phyloP scores from a whole-genome alignment of 2,797 vertebrate genomes.

The Dallia pectoralis region DNA sequence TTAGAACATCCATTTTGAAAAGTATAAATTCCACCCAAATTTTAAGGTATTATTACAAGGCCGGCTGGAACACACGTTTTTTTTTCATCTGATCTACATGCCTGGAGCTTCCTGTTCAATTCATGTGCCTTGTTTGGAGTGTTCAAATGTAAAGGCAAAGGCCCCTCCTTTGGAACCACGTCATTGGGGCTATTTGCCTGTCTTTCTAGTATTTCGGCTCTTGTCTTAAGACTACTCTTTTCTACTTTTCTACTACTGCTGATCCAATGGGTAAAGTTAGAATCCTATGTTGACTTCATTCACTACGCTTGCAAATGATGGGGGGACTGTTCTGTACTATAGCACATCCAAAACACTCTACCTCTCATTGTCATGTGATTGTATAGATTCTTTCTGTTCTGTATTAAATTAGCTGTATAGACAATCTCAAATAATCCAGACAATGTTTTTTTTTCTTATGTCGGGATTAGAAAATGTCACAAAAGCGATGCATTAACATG shows the following conservation, averaged over 20 bases:
- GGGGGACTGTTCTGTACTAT: not conserved
- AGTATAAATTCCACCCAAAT: too few relatives aligned
- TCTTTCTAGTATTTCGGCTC: too few relatives aligned
- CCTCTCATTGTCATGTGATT: not conserved
- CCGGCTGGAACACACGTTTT: too few relatives aligned
- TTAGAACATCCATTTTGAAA: too few relatives aligned
- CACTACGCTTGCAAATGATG: not conserved
- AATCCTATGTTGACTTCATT: not conserved
- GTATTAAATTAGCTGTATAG: not conserved
- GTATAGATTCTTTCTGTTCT: not conserved
- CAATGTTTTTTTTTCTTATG: not conserved
- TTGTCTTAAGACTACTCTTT: not conserved
- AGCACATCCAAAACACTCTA: not conserved
- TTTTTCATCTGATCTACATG: too few relatives aligned
- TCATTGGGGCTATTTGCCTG: too few relatives aligned
- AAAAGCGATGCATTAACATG: not conserved
- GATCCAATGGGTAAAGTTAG: not conserved
- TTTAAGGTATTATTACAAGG: too few relatives aligned
- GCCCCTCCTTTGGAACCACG: too few relatives aligned
- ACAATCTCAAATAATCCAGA: not conserved
- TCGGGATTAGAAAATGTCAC: not conserved
- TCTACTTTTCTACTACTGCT: not conserved
- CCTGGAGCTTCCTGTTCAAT: too few relatives aligned
- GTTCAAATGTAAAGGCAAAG: too few relatives aligned
- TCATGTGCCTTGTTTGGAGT: too few relatives aligned